Base-by-base conservation (phyloP, 2,888 invertebrate genomes). In the Plebejus argus region DNA sequence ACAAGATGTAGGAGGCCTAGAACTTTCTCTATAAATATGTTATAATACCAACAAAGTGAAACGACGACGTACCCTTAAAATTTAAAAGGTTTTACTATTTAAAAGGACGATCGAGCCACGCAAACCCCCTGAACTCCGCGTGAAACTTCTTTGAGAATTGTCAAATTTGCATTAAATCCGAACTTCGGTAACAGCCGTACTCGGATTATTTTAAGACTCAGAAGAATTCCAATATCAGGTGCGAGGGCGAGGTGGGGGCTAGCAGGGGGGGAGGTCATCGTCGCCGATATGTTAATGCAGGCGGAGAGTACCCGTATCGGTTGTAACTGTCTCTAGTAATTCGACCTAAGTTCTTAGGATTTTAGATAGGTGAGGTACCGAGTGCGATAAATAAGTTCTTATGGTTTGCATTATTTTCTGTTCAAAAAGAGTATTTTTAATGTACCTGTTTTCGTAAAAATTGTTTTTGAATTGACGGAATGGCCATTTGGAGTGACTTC, bases 201-300 rank as follows among this genome's bases (percentile, higher is more conserved):
- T 84, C 84, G 85, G 86, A 86, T 86, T 90, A 89, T 90, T 92
- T 88, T 86, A 86, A 89, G 86, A 91, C 90, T 91, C 89, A 88
- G 89, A 92, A 93, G 91, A 91, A 92, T 93, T 92, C 89, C 90
- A 93, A 93, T 93, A 93, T 90, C 87, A 85, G 85, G 85, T 80
- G 83, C 80, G 83, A 83, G 84, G 86, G 85, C 86, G 84, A 84
- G 85, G 84, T 83, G 61, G 66, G 76, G 35, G 70, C 70, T 35
- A 3, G n/a, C 39, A 33, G 58, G 28, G 66, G 20, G 70, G 56
- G 20, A 61, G 76, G 77, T 66, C 87, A 87, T 84, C 83, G 87
- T 88, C 86, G 89, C 72, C 53, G 89, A 92, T 91, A 93, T 92
- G 92, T 89, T 91, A 91, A 92, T 92, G 81, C 74, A 61, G 74